A percentile compares a stretch with the other conserved stretches of the same genome.
Evolutionary conservation across 1,140 invertebrate genomes (phyloP).

Genomic region (Plectrocnemia conspersa): DNA sequence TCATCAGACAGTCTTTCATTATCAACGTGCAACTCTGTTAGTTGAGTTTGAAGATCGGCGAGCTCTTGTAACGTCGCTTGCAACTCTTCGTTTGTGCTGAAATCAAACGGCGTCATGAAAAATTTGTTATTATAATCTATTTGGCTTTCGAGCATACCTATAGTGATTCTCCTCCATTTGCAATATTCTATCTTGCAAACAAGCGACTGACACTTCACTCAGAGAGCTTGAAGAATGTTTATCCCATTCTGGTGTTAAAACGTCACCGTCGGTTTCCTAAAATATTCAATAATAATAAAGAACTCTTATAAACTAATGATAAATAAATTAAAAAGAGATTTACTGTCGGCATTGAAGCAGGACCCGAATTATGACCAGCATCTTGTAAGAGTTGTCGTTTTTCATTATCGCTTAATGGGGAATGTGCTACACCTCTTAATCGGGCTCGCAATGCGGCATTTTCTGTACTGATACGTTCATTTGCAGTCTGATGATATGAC

Average conservation of each 20-base stretch:
- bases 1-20: constrained; percentile 83
- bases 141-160: constrained; percentile 45
- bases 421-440: constrained; percentile 70
- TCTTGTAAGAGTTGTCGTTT: constrained; percentile 70
- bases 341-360: constrained; percentile 39
- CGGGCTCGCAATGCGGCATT: constrained; percentile 67
- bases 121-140: background rate
- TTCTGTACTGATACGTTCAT: constrained; percentile 66
- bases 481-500: constrained; percentile 45
- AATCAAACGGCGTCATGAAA: constrained; percentile 1
- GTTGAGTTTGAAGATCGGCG: constrained; percentile 79
- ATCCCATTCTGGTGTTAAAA: constrained; percentile 77
- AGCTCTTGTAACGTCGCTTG: constrained; percentile 91
- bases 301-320: too few relatives aligned
- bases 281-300: constrained; percentile 1
- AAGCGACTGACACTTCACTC: constrained; percentile 86
- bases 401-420: constrained; percentile 74
- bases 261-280: constrained; percentile 50
- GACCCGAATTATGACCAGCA: constrained; percentile 57
- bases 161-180: constrained; percentile 87
- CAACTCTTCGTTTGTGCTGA: constrained; percentile 85
- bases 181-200: constrained; percentile 85
- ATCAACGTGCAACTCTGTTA: constrained; percentile 80
- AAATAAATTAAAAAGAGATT: constrained; percentile 1
- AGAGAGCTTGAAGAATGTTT: constrained; percentile 78